A percentile compares a stretch with the other conserved stretches of the same genome.
Evolutionary conservation across 2,797 vertebrate species (phyloP).

Genomic region (Florisuga fusca): DNA sequence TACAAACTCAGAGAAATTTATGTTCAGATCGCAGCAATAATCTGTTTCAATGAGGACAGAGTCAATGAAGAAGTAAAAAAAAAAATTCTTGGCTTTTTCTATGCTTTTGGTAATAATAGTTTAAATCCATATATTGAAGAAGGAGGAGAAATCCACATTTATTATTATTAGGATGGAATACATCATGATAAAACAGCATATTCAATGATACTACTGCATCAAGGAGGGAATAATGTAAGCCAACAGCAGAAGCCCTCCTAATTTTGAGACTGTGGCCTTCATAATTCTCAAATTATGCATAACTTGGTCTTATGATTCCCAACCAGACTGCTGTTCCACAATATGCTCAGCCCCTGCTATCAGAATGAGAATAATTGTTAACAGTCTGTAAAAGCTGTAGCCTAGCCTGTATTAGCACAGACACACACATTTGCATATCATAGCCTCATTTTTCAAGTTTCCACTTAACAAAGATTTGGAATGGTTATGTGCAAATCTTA

Average conservation of each 20-base stretch:
- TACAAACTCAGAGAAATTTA: not conserved
- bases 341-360: not conserved
- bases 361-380: not conserved
- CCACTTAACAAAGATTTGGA: not conserved
- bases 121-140: not conserved
- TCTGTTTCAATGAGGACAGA: not conserved
- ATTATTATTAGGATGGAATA: not conserved
- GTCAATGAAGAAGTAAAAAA: not conserved
- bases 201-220: not conserved
- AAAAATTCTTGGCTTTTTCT: not conserved
- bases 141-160: not conserved
- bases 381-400: not conserved
- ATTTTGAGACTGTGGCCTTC: not conserved
- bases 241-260: not conserved
- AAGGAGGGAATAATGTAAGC: not conserved
- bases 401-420: not conserved
- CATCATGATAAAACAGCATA: not conserved
- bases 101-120: not conserved
- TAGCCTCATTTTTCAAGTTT: not conserved
- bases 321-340: not conserved
- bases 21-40: not conserved
- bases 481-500: not conserved
- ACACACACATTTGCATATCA: not conserved
- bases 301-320: not conserved
- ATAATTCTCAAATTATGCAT: not conserved